These are phyloP conservation scores for Nomada flava DNA, from an alignment of 2,888 invertebrate genomes.

Conservation along the genomic window DNA sequence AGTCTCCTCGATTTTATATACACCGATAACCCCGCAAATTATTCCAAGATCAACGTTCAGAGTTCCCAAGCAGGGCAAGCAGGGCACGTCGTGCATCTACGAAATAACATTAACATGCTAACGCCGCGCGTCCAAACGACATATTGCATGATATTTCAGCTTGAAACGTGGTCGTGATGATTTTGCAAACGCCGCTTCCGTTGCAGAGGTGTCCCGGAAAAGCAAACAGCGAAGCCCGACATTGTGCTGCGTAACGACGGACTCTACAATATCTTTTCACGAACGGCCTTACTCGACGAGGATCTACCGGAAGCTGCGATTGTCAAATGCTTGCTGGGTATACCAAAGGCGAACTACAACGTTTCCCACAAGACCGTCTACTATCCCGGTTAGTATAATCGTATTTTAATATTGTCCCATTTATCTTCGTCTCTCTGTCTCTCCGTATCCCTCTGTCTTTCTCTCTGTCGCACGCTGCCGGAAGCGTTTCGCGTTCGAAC, in stretches of 20 bases:
- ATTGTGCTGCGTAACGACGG: slow-evolving; percentile 75
- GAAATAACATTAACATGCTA: slow-evolving; percentile 42
- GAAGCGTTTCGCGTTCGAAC: slow-evolving; percentile 21
- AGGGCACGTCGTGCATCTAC: neutral
- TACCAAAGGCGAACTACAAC: slow-evolving; percentile 79
- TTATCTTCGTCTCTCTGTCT: slow-evolving; percentile 35
- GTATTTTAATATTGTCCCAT: slow-evolving; percentile 44
- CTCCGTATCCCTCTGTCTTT: slow-evolving; percentile 16
- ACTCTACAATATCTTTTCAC: slow-evolving; percentile 77
- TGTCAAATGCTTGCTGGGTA: slow-evolving; percentile 79
- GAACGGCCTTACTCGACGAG: slow-evolving; percentile 77
- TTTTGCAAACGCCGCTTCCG: slow-evolving; percentile 44
- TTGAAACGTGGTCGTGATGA: slow-evolving; percentile 42
- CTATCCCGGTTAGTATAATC: slow-evolving; percentile 78
- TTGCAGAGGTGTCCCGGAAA: slow-evolving; percentile 73
- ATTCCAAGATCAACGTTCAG: neutral
- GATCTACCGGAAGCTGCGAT: slow-evolving; percentile 76
- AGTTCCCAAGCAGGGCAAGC: neutral
- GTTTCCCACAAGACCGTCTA: slow-evolving; percentile 78
- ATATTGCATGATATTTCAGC: slow-evolving; percentile 35
- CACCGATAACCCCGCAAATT: neutral
- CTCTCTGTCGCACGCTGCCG: slow-evolving; percentile 16
- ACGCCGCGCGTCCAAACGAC: slow-evolving; percentile 6
- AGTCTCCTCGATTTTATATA: too few relatives aligned
- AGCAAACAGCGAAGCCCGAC: slow-evolving; percentile 69